phyloP scores from a whole-genome alignment of 2,797 vertebrate genomes.

The Bucorvus abyssinicus region DNA sequence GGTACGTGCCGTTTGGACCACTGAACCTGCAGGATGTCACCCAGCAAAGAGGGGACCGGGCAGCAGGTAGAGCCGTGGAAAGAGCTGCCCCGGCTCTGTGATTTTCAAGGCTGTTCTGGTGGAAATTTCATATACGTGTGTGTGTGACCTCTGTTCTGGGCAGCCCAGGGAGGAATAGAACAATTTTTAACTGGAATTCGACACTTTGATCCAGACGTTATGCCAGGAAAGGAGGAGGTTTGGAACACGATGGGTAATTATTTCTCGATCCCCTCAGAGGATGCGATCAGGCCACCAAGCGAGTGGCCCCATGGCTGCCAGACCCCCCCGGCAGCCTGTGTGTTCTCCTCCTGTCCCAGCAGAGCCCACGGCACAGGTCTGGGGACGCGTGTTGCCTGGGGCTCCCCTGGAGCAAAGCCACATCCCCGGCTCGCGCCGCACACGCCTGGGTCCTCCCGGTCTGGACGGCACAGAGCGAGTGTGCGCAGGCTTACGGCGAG shows the following conservation, averaged over 20 bases:
- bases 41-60: background rate
- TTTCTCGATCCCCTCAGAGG: background rate
- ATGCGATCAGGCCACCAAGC: background rate
- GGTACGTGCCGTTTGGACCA: fast-evolving
- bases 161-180: background rate
- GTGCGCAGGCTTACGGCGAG: background rate
- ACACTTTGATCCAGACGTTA: background rate
- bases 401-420: background rate
- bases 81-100: fast-evolving
- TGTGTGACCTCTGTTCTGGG: background rate
- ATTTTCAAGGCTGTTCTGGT: background rate
- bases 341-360: background rate
- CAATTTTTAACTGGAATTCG: background rate
- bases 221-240: background rate
- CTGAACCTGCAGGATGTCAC: background rate
- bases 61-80: fast-evolving
- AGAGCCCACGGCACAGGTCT: fast-evolving
- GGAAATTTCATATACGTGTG: background rate
- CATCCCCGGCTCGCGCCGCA: fast-evolving
- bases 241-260: background rate
- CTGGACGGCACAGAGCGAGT: background rate
- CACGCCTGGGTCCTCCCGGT: background rate
- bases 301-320: background rate
- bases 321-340: fast-evolving
- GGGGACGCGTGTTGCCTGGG: background rate